Evolutionary conservation across 2,113 vertebrate species (phyloP).

Genomic region (Prolemur simus): DNA sequence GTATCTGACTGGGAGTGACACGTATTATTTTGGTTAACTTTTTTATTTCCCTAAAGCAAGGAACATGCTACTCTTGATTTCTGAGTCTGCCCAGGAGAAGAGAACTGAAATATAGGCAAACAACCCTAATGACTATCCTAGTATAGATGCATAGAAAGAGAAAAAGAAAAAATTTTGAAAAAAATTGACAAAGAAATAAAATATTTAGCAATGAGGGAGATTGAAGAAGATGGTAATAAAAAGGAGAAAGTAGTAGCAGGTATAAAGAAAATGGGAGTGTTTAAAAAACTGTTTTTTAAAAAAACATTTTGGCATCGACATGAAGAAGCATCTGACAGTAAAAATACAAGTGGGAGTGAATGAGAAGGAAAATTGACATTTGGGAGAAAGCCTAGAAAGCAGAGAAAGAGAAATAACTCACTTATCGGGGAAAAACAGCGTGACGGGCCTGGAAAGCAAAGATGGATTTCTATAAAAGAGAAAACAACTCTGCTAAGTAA

Average conservation of each 20-base stretch:
- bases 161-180: background rate
- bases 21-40: background rate
- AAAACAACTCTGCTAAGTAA: slow-evolving; percentile 24
- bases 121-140: background rate
- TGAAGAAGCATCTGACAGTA: slow-evolving; percentile 70
- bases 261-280: slow-evolving; percentile 35
- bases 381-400: slow-evolving; percentile 73
- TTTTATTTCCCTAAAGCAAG: background rate
- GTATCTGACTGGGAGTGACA: background rate
- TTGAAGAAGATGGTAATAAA: background rate
- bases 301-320: slow-evolving; percentile 46
- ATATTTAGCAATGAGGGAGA: background rate
- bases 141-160: background rate
- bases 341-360: slow-evolving; percentile 69
- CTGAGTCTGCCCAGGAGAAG: background rate
- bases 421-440: background rate
- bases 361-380: slow-evolving; percentile 67
- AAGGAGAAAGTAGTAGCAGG: background rate
- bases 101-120: background rate
- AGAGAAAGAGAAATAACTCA: slow-evolving; percentile 51
- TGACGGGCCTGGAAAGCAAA: slow-evolving; percentile 1
- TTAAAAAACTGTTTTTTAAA: slow-evolving; percentile 45
- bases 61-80: background rate
- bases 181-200: background rate
- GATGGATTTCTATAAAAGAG: slow-evolving; percentile 24